Evolutionary conservation across 2,888 invertebrate genomes (phyloP).

Genomic region (Andrena bicolor): DNA sequence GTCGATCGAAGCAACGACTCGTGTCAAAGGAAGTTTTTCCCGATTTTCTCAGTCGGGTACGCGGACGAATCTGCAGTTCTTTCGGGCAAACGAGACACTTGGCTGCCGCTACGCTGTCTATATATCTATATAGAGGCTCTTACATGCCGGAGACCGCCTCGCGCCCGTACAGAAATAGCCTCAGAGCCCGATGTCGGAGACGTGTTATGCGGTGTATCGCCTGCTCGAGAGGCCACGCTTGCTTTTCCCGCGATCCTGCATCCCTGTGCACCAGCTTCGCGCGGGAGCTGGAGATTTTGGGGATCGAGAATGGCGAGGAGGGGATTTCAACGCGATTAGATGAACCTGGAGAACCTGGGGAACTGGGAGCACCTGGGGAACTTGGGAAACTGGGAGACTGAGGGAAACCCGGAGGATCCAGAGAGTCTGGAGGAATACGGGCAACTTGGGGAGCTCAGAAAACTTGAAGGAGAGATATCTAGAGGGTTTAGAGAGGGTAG

Average conservation of each 20-base stretch:
- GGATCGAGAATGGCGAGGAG: not conserved
- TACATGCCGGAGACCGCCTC: conserved; percentile 72
- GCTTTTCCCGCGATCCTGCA: conserved; percentile 60
- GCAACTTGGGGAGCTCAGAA: no score
- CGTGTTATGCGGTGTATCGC: conserved; percentile 70
- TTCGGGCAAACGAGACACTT: conserved; percentile 50
- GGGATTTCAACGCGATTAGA: not conserved
- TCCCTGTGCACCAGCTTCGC: conserved; percentile 12
- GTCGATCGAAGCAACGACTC: conserved; percentile 1
- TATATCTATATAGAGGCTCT: conserved; percentile 55
- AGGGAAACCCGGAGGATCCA: not conserved
- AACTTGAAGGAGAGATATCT: no score
- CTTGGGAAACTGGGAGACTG: not conserved
- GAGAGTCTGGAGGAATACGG: not conserved
- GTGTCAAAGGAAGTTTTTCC: conserved; percentile 16
- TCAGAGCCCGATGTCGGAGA: conserved; percentile 73
- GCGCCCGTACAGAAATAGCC: conserved; percentile 79
- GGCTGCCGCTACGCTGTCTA: conserved; percentile 37
- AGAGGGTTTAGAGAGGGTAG: no score
- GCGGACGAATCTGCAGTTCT: conserved; percentile 35
- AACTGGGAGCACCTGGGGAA: not conserved
- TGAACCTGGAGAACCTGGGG: not conserved
- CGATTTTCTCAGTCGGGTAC: conserved; percentile 5
- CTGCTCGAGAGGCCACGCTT: conserved; percentile 56
- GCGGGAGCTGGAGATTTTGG: not conserved